Conservation (phyloP, 1,140 invertebrate genomes). For the Phocides pigmalion region DNA sequence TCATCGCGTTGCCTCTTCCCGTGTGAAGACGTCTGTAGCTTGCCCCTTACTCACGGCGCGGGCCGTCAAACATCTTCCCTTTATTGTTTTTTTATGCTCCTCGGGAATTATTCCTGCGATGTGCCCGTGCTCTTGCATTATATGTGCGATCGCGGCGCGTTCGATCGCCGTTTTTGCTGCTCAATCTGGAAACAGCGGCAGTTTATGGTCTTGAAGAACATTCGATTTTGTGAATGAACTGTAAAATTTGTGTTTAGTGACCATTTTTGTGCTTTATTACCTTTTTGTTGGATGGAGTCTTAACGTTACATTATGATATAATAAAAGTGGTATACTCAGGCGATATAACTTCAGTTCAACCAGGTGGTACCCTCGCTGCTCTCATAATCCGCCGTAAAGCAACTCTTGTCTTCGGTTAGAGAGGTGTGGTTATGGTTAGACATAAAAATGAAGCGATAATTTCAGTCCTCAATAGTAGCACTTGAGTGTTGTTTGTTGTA, state of each 20-base stretch:
- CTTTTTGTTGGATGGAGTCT: neutral
- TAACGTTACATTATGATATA: no score
- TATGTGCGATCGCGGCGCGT: slow-evolving; percentile 41
- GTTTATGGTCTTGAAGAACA: slow-evolving; percentile 11
- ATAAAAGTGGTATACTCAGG: no score
- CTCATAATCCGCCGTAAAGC: no score
- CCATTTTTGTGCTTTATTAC: slow-evolving; percentile 13
- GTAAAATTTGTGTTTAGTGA: slow-evolving; percentile 22
- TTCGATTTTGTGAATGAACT: slow-evolving; percentile 27
- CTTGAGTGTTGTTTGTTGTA: no score
- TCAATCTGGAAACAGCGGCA: slow-evolving; percentile 40
- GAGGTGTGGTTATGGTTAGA: no score
- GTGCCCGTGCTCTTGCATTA: slow-evolving; percentile 38
- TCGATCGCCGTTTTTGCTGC: slow-evolving; percentile 40
- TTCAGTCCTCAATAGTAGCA: no score
- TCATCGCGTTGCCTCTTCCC: neutral
- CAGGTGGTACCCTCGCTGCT: no score
- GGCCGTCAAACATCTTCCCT: slow-evolving; percentile 57
- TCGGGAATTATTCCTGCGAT: slow-evolving; percentile 44
- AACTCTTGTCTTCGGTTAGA: no score
- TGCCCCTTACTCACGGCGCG: slow-evolving; percentile 32
- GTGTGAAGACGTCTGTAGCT: slow-evolving; percentile 16
- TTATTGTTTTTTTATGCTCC: slow-evolving; percentile 69
- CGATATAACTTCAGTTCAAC: no score
- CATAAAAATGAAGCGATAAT: no score